Evolutionary conservation across 2,797 vertebrate genomes (phyloP).

Genomic region (Podargus strigoides): DNA sequence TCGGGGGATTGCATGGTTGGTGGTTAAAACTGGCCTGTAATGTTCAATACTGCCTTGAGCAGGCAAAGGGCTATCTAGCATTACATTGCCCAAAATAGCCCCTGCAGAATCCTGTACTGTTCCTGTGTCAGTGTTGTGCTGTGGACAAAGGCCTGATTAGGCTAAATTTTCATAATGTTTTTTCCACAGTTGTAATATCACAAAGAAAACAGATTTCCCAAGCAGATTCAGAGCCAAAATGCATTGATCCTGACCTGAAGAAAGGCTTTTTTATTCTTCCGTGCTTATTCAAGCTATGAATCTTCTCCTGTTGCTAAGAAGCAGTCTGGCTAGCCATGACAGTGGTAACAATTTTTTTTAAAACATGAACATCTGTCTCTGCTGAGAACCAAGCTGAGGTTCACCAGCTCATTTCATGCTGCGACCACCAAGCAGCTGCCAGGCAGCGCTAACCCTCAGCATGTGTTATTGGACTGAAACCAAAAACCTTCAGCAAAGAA

Average conservation of each 20-base stretch:
- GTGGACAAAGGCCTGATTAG: background rate
- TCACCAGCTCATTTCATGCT: background rate
- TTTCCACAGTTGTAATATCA: background rate
- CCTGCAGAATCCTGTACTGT: background rate
- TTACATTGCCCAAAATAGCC: background rate
- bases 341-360: background rate
- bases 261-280: background rate
- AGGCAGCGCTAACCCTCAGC: background rate
- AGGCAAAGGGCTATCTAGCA: background rate
- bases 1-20: background rate
- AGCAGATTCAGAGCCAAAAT: background rate
- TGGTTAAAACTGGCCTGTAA: background rate
- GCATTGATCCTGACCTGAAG: background rate
- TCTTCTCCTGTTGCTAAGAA: background rate
- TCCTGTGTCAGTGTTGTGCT: background rate
- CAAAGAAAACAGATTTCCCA: background rate
- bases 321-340: background rate
- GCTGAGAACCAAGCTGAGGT: background rate
- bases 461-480: background rate
- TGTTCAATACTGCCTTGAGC: background rate
- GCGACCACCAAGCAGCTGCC: slow-evolving; percentile 24
- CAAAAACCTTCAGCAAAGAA: background rate
- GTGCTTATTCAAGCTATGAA: background rate
- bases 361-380: slow-evolving; percentile 16
- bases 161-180: background rate